Evolutionary conservation across 2,113 vertebrate species (phyloP), one percentile per base, ranked within the genome.

Genomic region (Callipepla californica): DNA sequence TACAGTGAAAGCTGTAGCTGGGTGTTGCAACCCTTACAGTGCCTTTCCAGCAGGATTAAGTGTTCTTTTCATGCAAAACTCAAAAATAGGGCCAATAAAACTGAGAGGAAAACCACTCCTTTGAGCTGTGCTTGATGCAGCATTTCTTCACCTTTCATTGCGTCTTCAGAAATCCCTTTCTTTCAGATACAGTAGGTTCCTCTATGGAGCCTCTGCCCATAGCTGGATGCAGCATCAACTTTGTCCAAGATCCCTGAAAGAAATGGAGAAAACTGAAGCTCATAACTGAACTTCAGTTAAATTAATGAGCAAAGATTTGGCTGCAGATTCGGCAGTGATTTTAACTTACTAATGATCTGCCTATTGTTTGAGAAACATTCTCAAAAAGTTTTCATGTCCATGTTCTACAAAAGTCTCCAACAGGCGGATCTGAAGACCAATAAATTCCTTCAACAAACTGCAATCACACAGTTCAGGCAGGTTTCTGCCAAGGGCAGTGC

Each of bases 11-110:
- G 28, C 20, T 62, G 85, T 63, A 78, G 25, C 57, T 86, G 72
- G 7, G 26, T 85, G 73, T 80, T 90, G 85, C 65, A 96, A 92
- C 25, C 50, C 61, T 40, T 78, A 11, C 38, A 80, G 44, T 69
- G 18, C 22, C 42, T 90, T 88, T 93, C 61, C 69, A 94, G 40
- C 6, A 34, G 84, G 89, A 92, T 96, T 96, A 94, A 95, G 69
- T 94, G 93, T 94, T 93, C 94, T 90, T 2, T 68, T 80, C 32
- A 47, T 8, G 19, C 38, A 83, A 80, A 90, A 59, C 25, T 57
- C 69, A 84, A 42, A 42, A 75, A 48, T 50, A 15, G 2, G 55
- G 50, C 59, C 59, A 92, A 89, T 79, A 89, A 32, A 51, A 48
- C 2, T 1, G 17, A 66, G 18, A 61, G 22, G 21, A 91, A 26